Percentiles rank a stretch among this genome's conserved stretches.
phyloP scores from a whole-genome alignment of 2,888 invertebrate species.

The Tethea ocularis region DNA sequence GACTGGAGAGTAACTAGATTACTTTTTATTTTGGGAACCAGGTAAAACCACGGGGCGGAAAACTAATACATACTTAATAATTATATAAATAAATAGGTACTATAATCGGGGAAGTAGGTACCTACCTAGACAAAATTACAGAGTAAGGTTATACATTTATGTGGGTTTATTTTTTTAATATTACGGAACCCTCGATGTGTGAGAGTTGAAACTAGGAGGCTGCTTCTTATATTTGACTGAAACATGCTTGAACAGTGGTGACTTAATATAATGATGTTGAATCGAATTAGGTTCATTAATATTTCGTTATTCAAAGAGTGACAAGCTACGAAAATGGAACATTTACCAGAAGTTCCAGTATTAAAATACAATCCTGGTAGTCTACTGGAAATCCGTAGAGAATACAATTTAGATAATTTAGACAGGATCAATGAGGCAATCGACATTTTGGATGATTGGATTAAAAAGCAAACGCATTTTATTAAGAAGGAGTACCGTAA shows the following conservation, averaged over 20 bases:
- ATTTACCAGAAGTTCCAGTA: conserved; percentile 15
- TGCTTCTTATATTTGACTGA: neutral
- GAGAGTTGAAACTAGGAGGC: neutral
- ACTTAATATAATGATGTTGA: neutral
- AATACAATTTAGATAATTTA: conserved; percentile 36
- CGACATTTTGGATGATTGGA: conserved; percentile 36
- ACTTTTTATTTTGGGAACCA: no score
- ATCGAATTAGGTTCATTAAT: neutral
- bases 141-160: no score
- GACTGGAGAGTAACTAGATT: no score
- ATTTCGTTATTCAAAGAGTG: neutral
- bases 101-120: no score
- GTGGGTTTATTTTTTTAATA: neutral
- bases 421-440: conserved; percentile 37
- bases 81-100: no score
- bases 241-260: neutral
- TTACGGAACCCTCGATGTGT: neutral
- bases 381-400: conserved; percentile 23
- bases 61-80: no score
- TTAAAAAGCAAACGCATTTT: conserved; percentile 41
- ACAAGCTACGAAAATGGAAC: neutral
- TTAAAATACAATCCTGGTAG: conserved; percentile 31
- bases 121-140: no score
- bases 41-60: no score
- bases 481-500: conserved; percentile 39